phyloP scores from a whole-genome alignment of 2,797 vertebrate genomes.

The Molossus molossus region DNA sequence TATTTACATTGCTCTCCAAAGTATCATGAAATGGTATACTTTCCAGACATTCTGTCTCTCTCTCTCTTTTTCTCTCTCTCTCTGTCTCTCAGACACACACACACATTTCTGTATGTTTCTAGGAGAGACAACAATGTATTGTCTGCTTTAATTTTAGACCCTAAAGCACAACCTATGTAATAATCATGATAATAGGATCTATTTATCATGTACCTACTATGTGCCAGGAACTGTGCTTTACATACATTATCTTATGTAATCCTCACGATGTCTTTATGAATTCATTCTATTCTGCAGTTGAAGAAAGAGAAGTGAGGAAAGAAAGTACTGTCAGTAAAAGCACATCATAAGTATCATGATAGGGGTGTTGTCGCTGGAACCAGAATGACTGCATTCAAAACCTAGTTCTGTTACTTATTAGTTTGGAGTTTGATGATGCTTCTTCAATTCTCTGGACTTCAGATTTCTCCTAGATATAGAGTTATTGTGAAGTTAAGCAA shows the following conservation, averaged over 20 bases:
- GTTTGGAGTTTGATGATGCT: conserved; percentile 34
- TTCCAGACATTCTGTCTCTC: neutral
- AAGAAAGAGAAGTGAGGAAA: conserved; percentile 48
- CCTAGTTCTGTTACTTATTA: conserved; percentile 12
- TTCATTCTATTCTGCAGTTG: neutral
- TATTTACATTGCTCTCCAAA: conserved; percentile 7
- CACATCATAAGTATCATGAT: neutral
- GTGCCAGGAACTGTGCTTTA: neutral
- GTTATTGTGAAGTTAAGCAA: neutral
- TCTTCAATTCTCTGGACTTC: conserved; percentile 10
- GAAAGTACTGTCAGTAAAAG: neutral
- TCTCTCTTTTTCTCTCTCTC: neutral
- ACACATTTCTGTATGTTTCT: neutral
- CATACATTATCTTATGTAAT: conserved; percentile 22
- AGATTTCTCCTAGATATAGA: neutral
- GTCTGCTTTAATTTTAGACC: neutral
- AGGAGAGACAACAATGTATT: neutral
- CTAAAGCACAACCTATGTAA: neutral
- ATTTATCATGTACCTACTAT: neutral
- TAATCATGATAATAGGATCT: neutral
- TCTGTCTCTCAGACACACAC: neutral
- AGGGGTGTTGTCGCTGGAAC: neutral
- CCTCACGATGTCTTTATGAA: neutral
- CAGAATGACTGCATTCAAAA: neutral
- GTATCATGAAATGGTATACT: neutral